Evolutionary conservation across 2,113 vertebrate species (phyloP), one percentile per base, ranked within the genome.

Genomic region (Ictalurus furcatus): DNA sequence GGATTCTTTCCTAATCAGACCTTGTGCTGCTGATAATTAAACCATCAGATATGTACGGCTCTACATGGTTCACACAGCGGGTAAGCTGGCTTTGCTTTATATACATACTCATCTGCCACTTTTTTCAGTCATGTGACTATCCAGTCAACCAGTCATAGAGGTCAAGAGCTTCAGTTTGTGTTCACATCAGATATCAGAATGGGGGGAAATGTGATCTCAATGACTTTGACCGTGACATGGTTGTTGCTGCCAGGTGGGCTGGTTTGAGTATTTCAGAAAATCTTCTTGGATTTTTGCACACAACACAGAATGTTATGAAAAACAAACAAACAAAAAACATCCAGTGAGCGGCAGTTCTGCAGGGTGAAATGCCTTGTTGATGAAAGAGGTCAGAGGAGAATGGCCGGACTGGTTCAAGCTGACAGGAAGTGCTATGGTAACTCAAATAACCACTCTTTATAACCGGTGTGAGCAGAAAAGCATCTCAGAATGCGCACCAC

Each of bases 11-110:
- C 40, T 56, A 80, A 40, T 44, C 14, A 37, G 17, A 52, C 71
- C 65, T n/a, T 25, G 9, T 28, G 28, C 71, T 73, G 25, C 65
- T 52, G n/a, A 82, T 21, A 25, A 48, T 56, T 54, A 69, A 23
- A 54, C 37, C 48, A 44, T 44, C 63, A 19, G 34, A 48, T 34
- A 89, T 89, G 85, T 85, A 87, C 4, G 85, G 87, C 44, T 89
- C 58, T 44, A 85, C 67, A 25, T 58, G 61, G 63, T 48, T 40
- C 76, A 63, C 63, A 21, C 9, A 63, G 58, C 73, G 81, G 81
- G 81, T 69, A 87, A 84, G 89, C 52, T 61, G 52, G 1, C 25
- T 40, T 82, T 83, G 25, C 28, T 54, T 71, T 85, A 56, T 67
- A 7, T 56, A 37, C 54, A 76, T 23, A 52, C 25, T 79, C 76